These are phyloP conservation scores for Struthidea cinerea DNA, from an alignment of 2,113 vertebrate genomes.

Conservation along the genomic window DNA sequence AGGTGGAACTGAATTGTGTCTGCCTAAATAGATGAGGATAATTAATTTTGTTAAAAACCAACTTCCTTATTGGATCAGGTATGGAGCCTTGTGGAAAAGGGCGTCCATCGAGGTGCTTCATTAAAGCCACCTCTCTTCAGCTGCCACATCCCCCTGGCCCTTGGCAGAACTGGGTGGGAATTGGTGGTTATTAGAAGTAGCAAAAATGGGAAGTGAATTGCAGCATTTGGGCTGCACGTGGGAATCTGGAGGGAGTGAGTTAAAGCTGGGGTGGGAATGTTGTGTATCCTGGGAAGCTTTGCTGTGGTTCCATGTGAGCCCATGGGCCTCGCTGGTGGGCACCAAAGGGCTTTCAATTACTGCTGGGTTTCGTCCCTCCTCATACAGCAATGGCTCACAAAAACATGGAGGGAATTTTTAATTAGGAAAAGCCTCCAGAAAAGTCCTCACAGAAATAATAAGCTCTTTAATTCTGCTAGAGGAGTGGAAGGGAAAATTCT, in stretches of 20 bases:
- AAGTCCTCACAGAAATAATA: slow-evolving; percentile 1
- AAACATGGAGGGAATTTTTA: neutral
- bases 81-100: neutral
- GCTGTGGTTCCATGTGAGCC: neutral
- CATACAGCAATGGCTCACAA: neutral
- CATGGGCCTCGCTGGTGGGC: neutral
- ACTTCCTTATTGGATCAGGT: neutral
- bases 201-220: neutral
- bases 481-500: neutral
- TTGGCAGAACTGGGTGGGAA: neutral
- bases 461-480: neutral
- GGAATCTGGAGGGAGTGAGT: neutral
- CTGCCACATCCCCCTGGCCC: neutral
- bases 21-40: neutral
- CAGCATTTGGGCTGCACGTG: neutral
- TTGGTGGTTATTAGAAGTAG: neutral
- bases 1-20: neutral
- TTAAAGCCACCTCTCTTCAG: neutral
- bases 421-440: slow-evolving; percentile 10
- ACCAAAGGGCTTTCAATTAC: neutral
- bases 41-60: neutral
- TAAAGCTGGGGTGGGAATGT: neutral
- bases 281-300: neutral
- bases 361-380: neutral
- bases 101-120: neutral